A percentile compares a stretch with the other conserved stretches of the same genome.
phyloP scores from a whole-genome alignment of 53 echinoderm and acorn worm species.

The Antedon mediterranea region DNA sequence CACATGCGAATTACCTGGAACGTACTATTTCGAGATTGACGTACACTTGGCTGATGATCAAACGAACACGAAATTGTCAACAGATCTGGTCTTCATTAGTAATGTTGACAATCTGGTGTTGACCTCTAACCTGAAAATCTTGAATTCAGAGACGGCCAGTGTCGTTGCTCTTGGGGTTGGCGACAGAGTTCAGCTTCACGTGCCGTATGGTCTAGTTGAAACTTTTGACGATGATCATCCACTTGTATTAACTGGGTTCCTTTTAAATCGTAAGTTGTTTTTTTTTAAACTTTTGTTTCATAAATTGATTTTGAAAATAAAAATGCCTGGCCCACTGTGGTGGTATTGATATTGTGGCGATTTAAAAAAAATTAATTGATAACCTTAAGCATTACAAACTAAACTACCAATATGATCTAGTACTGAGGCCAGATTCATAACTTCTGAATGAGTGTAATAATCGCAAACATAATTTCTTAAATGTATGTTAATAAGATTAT shows the following conservation, averaged over 20 bases:
- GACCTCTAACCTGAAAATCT: neutral
- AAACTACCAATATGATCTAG: too few relatives aligned
- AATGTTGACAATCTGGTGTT: neutral
- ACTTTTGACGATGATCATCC: neutral
- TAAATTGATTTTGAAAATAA: too few relatives aligned
- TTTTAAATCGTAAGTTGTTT: neutral
- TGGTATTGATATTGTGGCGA: too few relatives aligned
- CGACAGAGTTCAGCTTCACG: neutral
- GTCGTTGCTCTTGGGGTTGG: neutral
- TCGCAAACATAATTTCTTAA: too few relatives aligned
- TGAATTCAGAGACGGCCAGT: neutral
- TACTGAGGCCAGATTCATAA: too few relatives aligned
- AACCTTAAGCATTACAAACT: too few relatives aligned
- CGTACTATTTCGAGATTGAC: neutral
- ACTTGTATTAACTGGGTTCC: neutral
- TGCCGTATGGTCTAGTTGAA: neutral
- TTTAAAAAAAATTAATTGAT: too few relatives aligned
- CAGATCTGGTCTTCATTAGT: neutral
- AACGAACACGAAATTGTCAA: neutral
- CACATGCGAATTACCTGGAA: neutral
- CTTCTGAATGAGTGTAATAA: too few relatives aligned
- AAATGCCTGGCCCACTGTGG: too few relatives aligned
- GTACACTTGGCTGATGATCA: neutral
- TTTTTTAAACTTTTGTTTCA: too few relatives aligned
- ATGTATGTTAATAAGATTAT: too few relatives aligned